phyloP scores from a whole-genome alignment of 2,888 invertebrate genomes.

The Timema cristinae region DNA sequence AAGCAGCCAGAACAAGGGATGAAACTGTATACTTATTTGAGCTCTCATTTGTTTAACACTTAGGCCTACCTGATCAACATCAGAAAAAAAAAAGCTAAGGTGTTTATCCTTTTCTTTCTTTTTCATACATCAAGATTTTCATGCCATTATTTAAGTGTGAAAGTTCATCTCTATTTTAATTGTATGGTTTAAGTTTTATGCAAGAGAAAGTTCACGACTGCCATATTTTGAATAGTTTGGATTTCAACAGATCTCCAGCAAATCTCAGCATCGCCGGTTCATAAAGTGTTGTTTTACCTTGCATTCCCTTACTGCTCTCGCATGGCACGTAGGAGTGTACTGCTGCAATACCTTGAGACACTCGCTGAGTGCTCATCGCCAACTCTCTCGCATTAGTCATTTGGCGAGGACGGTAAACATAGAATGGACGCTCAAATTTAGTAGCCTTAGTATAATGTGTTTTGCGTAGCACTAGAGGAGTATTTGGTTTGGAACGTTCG shows the following conservation, averaged over 20 bases:
- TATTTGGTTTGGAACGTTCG: constrained; percentile 3
- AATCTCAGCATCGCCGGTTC: constrained; percentile 27
- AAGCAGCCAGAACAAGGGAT: too few species aligned
- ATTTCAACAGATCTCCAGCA: constrained; percentile 26
- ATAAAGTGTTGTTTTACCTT: constrained; percentile 18
- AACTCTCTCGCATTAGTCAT: constrained; percentile 1
- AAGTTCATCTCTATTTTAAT: too few species aligned
- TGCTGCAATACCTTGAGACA: constrained; percentile 30
- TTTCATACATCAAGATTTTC: too few species aligned
- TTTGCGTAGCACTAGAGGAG: constrained; percentile 26
- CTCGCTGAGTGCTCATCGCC: constrained; percentile 25
- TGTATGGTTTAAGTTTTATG: too few species aligned
- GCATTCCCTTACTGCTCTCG: constrained; percentile 5
- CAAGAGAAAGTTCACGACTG: background rate
- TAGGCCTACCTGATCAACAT: too few species aligned
- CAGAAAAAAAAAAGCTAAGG: too few species aligned
- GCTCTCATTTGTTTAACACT: too few species aligned
- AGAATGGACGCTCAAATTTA: constrained; percentile 16
- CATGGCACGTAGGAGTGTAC: constrained; percentile 29
- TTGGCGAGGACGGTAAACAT: constrained; percentile 25
- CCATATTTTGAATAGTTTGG: constrained; percentile 27
- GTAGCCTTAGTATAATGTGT: constrained; percentile 20
- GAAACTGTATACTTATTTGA: too few species aligned
- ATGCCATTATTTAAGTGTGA: too few species aligned
- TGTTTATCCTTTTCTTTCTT: too few species aligned